Evolutionary conservation across 2,113 vertebrate species (phyloP), one percentile per base, ranked within the genome.

Genomic region (Leptosomus discolor): DNA sequence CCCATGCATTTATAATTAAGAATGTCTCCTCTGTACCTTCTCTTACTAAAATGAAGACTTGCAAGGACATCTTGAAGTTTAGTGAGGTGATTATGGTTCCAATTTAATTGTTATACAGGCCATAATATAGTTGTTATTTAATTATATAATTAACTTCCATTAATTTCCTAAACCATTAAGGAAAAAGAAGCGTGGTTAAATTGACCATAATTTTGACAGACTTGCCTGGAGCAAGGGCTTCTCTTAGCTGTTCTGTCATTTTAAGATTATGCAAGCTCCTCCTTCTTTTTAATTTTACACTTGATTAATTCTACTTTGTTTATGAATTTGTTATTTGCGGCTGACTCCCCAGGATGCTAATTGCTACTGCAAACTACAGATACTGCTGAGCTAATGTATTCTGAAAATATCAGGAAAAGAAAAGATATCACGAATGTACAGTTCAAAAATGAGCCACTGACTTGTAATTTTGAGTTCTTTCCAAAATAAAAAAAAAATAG

Each of bases 321-420:
- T 96, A 95, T 90, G 94, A 94, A 97, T 97, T 97, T 86, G 85
- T 96, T 95, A 93, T 96, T 93, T 93, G 88, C 1, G 13, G 92
- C 91, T 96, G 92, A 77, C 91, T 97, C 95, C 93, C 95, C 90
- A 70, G 97, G 97, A 97, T 96, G 97, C 97, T 97, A 97, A 98
- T 97, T 97, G 94, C 94, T 96, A 91, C 94, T 95, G 95, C 96
- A 96, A 94, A 95, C 95, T 84, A 60, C 82, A 96, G 95, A 96
- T 96, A 97, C 95, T 92, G 94, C 97, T 96, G 95, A 97, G 95
- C 91, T 96, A 95, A 97, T 93, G 90, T 48, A 60, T 92, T 94
- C 94, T 92, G 81, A 79, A 91, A 90, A 81, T 77, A 92, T 27
- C 86, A 75, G 80, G 70, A 39, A 82, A 74, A 78, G 43, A 85